These are phyloP conservation scores for Orchestia grillus DNA, from an alignment of 1,140 invertebrate genomes.

Conservation along the genomic window DNA sequence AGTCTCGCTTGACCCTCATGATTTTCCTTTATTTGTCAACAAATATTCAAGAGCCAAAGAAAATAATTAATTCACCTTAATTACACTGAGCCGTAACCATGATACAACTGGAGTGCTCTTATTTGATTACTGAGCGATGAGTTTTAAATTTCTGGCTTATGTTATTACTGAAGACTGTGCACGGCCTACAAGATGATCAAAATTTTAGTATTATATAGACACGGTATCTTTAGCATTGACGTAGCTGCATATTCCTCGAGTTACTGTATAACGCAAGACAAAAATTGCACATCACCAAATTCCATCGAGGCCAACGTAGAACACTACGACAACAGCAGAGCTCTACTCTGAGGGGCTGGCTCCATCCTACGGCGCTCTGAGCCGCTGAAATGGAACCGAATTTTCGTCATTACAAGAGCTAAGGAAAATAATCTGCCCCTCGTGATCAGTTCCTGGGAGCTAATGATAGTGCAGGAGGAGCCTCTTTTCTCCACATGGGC, in stretches of 20 bases:
- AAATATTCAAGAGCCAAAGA: too few species aligned
- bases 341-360: neutral
- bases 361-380: neutral
- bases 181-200: too few species aligned
- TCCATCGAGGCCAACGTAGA: neutral
- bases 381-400: neutral
- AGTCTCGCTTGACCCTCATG: too few species aligned
- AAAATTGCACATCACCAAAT: neutral
- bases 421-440: neutral
- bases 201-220: too few species aligned
- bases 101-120: too few species aligned
- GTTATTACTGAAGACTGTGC: too few species aligned
- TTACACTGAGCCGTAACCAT: too few species aligned
- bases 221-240: too few species aligned
- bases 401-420: neutral
- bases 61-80: too few species aligned
- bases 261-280: neutral
- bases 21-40: too few species aligned
- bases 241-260: neutral
- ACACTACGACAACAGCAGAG: neutral
- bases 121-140: too few species aligned
- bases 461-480: neutral
- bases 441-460: neutral
- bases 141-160: too few species aligned
- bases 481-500: neutral